These are phyloP conservation scores for Stigmatopora nigra DNA, from an alignment of 2,113 vertebrate species.

Conservation along the genomic window DNA sequence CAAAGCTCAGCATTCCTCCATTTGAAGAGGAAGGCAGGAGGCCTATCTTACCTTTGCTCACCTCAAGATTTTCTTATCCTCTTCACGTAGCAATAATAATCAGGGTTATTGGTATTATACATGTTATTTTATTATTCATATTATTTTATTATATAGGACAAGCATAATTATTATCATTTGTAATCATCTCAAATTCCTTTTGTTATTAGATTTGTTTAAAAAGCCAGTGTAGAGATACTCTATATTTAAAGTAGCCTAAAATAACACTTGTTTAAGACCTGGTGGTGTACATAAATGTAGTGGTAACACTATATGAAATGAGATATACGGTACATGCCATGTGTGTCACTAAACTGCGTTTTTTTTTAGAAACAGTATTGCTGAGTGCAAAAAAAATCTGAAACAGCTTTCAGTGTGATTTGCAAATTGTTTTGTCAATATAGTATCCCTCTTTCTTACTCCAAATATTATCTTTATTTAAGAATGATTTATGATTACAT, in stretches of 20 bases:
- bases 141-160: background rate
- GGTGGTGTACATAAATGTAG: background rate
- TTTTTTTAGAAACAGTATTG: background rate
- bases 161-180: background rate
- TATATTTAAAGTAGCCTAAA: background rate
- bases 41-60: slow-evolving; percentile 43
- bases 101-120: background rate
- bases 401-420: background rate
- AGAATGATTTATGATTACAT: background rate
- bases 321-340: background rate
- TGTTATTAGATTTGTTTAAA: background rate
- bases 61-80: slow-evolving; percentile 40
- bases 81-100: slow-evolving; percentile 31
- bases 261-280: background rate
- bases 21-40: slow-evolving; percentile 44
- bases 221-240: background rate
- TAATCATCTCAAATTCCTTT: background rate
- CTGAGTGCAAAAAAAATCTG: background rate
- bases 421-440: background rate
- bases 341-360: background rate
- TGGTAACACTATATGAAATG: background rate
- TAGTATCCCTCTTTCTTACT: background rate
- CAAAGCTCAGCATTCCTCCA: slow-evolving; percentile 46
- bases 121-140: background rate
- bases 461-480: background rate